Conservation (phyloP, 2,888 invertebrate genomes). For the Lampropteryx suffumata region DNA sequence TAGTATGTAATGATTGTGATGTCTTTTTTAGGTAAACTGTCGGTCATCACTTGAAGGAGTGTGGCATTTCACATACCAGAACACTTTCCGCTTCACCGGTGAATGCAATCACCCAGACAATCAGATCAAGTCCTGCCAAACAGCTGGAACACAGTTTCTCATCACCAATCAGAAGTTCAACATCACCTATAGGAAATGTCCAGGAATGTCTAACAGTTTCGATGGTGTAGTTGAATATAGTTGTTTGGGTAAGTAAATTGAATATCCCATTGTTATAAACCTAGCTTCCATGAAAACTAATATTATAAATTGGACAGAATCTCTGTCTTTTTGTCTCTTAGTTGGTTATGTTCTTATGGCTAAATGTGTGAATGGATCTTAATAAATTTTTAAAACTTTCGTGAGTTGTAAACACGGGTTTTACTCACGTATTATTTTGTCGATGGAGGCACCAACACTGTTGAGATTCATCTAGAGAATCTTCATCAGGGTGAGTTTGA, state of each 20-base stretch:
- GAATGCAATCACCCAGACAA: slow-evolving; percentile 95
- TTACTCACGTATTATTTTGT: too few relatives aligned
- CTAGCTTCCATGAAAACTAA: too few relatives aligned
- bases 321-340: too few relatives aligned
- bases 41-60: slow-evolving; percentile 96
- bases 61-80: slow-evolving; percentile 97
- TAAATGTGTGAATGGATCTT: too few relatives aligned
- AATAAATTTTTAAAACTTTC: too few relatives aligned
- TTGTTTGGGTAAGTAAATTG: slow-evolving; percentile 85
- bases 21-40: slow-evolving; percentile 86
- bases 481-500: too few relatives aligned
- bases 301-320: too few relatives aligned
- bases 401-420: too few relatives aligned
- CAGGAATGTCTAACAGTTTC: slow-evolving; percentile 94
- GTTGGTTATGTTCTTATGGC: too few relatives aligned
- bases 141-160: slow-evolving; percentile 96
- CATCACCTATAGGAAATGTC: slow-evolving; percentile 95
- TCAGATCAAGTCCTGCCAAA: slow-evolving; percentile 96
- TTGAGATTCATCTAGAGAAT: too few relatives aligned
- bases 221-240: slow-evolving; percentile 96
- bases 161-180: slow-evolving; percentile 98
- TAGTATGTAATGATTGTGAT: too few relatives aligned
- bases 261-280: background rate
- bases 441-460: too few relatives aligned
- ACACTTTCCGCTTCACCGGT: slow-evolving; percentile 94